A percentile compares a stretch with the other conserved stretches of the same genome.
phyloP scores from a whole-genome alignment of 2,113 vertebrate species.

The Sinocyclocheilus anophthalmus region DNA sequence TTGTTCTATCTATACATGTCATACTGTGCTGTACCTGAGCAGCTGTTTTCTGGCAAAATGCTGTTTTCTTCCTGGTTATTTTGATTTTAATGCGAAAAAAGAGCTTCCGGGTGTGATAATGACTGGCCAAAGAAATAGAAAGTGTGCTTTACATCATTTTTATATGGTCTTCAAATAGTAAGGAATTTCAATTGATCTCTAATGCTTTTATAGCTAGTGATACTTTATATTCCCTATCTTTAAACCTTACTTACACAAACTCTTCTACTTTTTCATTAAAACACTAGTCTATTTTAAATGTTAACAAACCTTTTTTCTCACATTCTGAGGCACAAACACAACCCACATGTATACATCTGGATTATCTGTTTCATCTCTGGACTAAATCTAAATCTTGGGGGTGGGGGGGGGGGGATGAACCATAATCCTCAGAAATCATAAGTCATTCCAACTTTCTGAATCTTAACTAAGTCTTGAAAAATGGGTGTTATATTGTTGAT shows the following conservation, averaged over 20 bases:
- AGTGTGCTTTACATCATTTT: constrained; percentile 14
- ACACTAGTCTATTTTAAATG: background rate
- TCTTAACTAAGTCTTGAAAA: background rate
- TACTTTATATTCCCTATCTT: background rate
- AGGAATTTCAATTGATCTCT: background rate
- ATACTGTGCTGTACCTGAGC: constrained; percentile 52
- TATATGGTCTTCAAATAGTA: background rate
- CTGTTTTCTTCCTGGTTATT: background rate
- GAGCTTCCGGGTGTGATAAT: background rate
- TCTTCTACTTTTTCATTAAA: background rate
- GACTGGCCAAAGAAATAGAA: background rate
- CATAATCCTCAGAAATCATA: constrained; percentile 39
- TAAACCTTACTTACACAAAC: constrained; percentile 24
- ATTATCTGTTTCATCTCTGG: constrained; percentile 70
- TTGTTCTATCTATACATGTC: constrained; percentile 58
- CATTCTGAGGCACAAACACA: constrained; percentile 43
- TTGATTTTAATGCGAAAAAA: background rate
- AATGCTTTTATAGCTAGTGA: background rate
- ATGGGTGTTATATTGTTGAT: constrained; percentile 1
- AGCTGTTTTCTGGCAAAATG: constrained; percentile 29
- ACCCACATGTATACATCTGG: constrained; percentile 68
- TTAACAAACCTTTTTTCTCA: background rate
- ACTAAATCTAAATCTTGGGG: constrained; percentile 68
- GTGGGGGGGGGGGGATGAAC: constrained; percentile 63
- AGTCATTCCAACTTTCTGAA: background rate